These are phyloP conservation scores for Otus scops DNA, from an alignment of 2,797 vertebrate species.

Conservation along the genomic window DNA sequence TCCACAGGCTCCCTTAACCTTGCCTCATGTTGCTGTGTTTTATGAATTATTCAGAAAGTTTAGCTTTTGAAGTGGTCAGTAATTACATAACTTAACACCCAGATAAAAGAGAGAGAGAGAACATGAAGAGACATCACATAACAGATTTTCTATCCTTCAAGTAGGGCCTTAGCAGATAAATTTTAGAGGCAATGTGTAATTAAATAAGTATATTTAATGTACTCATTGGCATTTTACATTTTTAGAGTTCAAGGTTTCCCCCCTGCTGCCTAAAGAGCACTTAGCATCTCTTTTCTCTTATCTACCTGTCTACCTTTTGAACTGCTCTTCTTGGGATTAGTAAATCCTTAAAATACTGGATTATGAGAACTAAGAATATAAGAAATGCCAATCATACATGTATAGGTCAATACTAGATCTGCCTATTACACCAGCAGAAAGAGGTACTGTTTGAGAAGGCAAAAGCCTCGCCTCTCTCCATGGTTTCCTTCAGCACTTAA, in stretches of 20 bases:
- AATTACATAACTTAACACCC: constrained; percentile 29
- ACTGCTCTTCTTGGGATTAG: background rate
- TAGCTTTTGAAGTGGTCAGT: constrained; percentile 50
- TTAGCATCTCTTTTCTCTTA: background rate
- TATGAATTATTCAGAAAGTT: constrained; percentile 61
- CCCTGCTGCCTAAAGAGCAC: background rate
- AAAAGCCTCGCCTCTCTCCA: background rate
- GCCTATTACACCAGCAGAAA: background rate
- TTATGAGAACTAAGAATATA: background rate
- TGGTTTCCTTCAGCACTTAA: background rate
- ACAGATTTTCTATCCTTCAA: background rate
- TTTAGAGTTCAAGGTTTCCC: background rate
- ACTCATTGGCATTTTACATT: background rate
- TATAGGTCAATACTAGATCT: background rate
- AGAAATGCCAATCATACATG: background rate
- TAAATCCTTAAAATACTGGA: background rate
- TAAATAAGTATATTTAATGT: background rate
- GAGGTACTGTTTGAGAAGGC: background rate
- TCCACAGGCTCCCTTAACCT: background rate
- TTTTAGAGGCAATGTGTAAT: constrained; percentile 7
- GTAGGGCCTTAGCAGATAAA: background rate
- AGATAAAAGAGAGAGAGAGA: constrained; percentile 8
- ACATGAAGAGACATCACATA: background rate
- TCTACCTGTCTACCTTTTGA: background rate
- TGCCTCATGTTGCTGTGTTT: background rate